Evolutionary conservation across 2,113 vertebrate genomes (phyloP), one percentile per base, ranked within the genome.

Genomic region (Scophthalmus maximus): DNA sequence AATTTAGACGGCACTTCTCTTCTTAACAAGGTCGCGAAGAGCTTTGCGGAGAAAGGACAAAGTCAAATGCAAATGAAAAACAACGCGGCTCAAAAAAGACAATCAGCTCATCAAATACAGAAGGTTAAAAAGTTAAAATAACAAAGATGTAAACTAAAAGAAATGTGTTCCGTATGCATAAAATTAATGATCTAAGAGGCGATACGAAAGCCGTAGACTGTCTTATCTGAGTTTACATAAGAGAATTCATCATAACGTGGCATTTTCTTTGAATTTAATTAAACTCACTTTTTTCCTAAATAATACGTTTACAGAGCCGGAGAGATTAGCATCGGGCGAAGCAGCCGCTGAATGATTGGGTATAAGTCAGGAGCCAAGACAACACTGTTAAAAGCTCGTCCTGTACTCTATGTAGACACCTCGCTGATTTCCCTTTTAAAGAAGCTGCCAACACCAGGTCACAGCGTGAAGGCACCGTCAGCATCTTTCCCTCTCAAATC

Each of bases 371-470:
- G 12, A 25, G 32, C 32, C 6, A 12, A 11, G 4, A 17, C 50
- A 34, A 22, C 18, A n/a, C n/a, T n/a, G n/a, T n/a, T n/a, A n/a
- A n/a, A n/a, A n/a, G 8, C 2, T 7, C n/a, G 47, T 20, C 17
- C 23, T 23, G 7, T 26, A 15, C 50, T n/a, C 10, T 10, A 20
- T 18, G 12, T 10, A 26, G 17, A 42, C 23, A 10, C 4, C 29
- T 59, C 30, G n/a, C 27, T 58, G 27, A 57, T 67, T 57, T 66
- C 23, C 27, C 18, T 32, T 40, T 64, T 30, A 38, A 51, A 68
- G 42, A 11, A 3, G 2, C 57, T 58, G 30, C 3, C 26, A 22
- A 44, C 49, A 50, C 6, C 57, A 42, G 46, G 49, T 78, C 25
- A 42, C 25, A 58, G 18, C 32, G 3, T 68, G 27, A 22, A 32